Conservation (phyloP, 2,113 vertebrate species). For the Bettongia penicillata region DNA sequence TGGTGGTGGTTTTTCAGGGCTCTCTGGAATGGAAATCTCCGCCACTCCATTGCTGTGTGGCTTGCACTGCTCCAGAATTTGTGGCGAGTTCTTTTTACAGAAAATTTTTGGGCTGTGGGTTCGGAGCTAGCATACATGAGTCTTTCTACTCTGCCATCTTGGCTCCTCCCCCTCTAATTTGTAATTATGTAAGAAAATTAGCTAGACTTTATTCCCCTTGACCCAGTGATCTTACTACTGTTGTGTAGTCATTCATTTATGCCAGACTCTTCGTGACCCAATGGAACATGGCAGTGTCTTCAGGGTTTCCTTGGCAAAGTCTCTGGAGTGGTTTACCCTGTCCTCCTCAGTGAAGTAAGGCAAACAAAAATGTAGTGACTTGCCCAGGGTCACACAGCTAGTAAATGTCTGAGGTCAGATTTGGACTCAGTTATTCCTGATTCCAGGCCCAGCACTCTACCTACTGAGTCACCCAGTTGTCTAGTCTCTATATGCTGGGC, state of each 20-base stretch:
- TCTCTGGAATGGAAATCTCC: too few species aligned
- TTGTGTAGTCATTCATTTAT: neutral
- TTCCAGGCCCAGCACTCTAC: neutral
- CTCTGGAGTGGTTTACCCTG: neutral
- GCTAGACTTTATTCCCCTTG: neutral
- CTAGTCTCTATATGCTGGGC: neutral
- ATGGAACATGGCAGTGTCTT: neutral
- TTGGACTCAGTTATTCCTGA: neutral
- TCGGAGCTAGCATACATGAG: too few species aligned
- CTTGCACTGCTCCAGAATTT: too few species aligned
- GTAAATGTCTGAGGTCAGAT: neutral
- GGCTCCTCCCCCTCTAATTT: too few species aligned
- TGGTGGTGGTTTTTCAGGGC: too few species aligned
- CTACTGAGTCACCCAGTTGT: neutral
- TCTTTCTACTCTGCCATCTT: too few species aligned
- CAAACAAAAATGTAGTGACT: neutral
- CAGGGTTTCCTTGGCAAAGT: neutral
- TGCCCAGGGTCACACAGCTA: neutral
- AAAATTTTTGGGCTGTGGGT: too few species aligned
- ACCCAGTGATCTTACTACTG: neutral
- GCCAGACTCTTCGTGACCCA: neutral
- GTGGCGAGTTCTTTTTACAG: too few species aligned
- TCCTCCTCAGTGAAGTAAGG: neutral
- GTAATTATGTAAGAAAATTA: neutral
- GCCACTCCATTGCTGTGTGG: too few species aligned